Evolutionary conservation across 2,113 vertebrate species (phyloP).

Genomic region (Pyxicephalus adspersus): DNA sequence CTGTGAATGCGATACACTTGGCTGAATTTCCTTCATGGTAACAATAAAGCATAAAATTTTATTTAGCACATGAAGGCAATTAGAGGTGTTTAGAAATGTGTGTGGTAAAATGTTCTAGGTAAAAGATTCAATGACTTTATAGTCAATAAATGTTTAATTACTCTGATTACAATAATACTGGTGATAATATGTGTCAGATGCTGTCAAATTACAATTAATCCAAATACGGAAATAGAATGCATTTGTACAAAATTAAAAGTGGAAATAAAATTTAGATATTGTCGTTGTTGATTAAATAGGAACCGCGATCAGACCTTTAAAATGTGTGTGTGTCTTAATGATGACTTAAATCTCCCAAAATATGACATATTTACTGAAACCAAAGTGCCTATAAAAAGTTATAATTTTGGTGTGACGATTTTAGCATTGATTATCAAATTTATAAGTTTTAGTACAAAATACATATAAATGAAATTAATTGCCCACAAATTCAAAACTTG

Average conservation of each 20-base stretch:
- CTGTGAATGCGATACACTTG: conserved; percentile 25
- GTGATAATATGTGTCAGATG: neutral
- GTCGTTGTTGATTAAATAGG: too few relatives aligned
- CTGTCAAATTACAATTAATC: neutral
- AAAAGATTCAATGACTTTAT: conserved; percentile 2
- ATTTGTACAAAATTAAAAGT: neutral
- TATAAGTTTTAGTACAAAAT: too few relatives aligned
- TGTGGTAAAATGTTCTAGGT: conserved; percentile 14
- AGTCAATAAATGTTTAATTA: conserved; percentile 6
- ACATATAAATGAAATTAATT: too few relatives aligned
- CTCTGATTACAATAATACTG: conserved; percentile 13
- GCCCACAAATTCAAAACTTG: too few relatives aligned
- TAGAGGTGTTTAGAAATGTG: conserved; percentile 15
- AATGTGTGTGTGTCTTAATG: too few relatives aligned
- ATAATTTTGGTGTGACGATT: too few relatives aligned
- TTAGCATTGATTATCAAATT: too few relatives aligned
- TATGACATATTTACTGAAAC: too few relatives aligned
- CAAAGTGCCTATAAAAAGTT: too few relatives aligned
- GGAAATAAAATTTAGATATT: too few relatives aligned
- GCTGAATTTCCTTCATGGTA: neutral
- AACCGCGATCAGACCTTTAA: too few relatives aligned
- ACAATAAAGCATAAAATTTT: neutral
- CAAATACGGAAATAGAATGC: neutral
- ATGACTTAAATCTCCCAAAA: too few relatives aligned
- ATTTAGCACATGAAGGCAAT: neutral